These are phyloP conservation scores for Indicator indicator DNA, from an alignment of 2,113 vertebrate genomes.

Conservation along the genomic window DNA sequence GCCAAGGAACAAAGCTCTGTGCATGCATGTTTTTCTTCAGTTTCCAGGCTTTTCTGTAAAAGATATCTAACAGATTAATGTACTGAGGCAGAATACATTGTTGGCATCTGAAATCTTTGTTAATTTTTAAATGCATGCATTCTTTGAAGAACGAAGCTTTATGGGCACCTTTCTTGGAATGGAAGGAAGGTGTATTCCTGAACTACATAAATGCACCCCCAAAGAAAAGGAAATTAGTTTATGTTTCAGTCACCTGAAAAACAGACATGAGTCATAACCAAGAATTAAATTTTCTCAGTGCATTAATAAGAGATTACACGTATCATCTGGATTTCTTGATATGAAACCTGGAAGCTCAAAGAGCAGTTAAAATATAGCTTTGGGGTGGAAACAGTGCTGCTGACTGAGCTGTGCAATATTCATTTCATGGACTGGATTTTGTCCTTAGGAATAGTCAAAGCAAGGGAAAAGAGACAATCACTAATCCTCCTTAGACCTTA, in stretches of 20 bases:
- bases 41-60: neutral
- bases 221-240: neutral
- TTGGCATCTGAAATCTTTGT: neutral
- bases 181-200: neutral
- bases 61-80: neutral
- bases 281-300: neutral
- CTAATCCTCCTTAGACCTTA: fast-evolving
- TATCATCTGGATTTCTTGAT: conserved; percentile 1
- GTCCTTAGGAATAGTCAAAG: neutral
- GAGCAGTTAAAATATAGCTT: neutral
- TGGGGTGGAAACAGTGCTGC: neutral
- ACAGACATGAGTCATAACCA: neutral
- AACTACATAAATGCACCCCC: neutral
- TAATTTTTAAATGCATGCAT: neutral
- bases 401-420: neutral
- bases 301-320: neutral
- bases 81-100: neutral
- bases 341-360: conserved; percentile 10
- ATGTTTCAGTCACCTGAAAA: neutral
- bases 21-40: neutral
- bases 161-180: neutral
- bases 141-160: neutral
- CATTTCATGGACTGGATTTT: neutral
- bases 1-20: neutral
- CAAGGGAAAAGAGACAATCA: neutral